A percentile compares a stretch with the other conserved stretches of the same genome.
phyloP scores from a whole-genome alignment of 2,888 invertebrate species.

The Steinernema scapterisci region DNA sequence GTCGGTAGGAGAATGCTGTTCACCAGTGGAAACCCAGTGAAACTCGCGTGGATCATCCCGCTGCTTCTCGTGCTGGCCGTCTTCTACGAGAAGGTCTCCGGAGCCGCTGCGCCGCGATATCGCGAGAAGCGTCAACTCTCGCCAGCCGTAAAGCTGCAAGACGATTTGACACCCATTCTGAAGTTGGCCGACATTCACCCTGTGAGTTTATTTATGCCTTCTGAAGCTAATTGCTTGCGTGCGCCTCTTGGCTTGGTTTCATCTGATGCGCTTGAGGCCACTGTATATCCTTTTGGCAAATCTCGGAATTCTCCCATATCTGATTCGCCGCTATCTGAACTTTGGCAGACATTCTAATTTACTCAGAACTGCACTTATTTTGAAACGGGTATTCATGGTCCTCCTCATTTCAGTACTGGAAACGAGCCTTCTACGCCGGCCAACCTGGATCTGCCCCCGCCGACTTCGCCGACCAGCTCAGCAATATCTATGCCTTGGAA shows the following conservation, averaged over 20 bases:
- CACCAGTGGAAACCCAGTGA: neutral
- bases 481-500: slow-evolving; percentile 12
- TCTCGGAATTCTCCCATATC: no score
- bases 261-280: no score
- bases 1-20: neutral
- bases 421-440: slow-evolving; percentile 24
- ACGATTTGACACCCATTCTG: slow-evolving; percentile 30
- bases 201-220: neutral
- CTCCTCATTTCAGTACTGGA: slow-evolving; percentile 19
- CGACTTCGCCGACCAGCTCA: slow-evolving; percentile 27
- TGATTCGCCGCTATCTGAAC: neutral
- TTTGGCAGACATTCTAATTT: neutral
- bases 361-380: no score
- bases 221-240: no score
- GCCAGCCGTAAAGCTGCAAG: slow-evolving; percentile 36
- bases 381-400: neutral
- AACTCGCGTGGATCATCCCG: slow-evolving; percentile 11
- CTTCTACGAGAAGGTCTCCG: slow-evolving; percentile 27
- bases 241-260: no score
- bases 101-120: neutral
- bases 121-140: slow-evolving; percentile 40
- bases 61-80: slow-evolving; percentile 24
- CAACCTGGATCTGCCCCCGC: slow-evolving; percentile 22
- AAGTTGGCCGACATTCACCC: slow-evolving; percentile 24
- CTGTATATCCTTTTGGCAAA: no score